Conservation (phyloP, 2,113 vertebrate species). For the Antigone vipio region DNA sequence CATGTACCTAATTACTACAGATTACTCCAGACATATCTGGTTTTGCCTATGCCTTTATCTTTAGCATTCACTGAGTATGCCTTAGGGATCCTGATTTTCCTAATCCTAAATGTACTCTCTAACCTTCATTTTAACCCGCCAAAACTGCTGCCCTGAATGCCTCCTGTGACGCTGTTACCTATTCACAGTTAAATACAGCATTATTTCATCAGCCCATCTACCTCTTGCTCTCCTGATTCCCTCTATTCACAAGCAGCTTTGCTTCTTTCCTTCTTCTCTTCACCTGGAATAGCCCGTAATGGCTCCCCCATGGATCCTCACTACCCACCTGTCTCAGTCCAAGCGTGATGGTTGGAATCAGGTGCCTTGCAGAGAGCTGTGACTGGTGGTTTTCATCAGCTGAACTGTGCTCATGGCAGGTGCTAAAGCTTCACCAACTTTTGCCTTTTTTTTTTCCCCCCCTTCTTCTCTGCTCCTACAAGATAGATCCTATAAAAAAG, state of each 20-base stretch:
- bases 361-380: neutral
- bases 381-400: neutral
- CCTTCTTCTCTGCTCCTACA: neutral
- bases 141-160: slow-evolving; percentile 14
- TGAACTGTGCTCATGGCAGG: neutral
- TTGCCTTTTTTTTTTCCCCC: neutral
- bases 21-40: neutral
- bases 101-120: slow-evolving; percentile 25
- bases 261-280: neutral
- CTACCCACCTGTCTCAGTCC: neutral
- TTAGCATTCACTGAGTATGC: neutral
- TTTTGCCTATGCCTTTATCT: neutral
- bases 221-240: slow-evolving; percentile 37
- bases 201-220: slow-evolving; percentile 32
- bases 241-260: slow-evolving; percentile 37
- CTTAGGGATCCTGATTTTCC: neutral
- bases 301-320: neutral
- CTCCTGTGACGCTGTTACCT: slow-evolving; percentile 1
- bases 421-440: neutral
- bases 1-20: neutral
- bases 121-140: slow-evolving; percentile 7
- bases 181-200: slow-evolving; percentile 29
- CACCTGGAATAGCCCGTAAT: slow-evolving; percentile 24
- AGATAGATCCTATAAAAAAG: neutral
- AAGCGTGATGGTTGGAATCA: neutral